Evolutionary conservation across 2,797 vertebrate genomes (phyloP).

Genomic region (Falco columbarius): DNA sequence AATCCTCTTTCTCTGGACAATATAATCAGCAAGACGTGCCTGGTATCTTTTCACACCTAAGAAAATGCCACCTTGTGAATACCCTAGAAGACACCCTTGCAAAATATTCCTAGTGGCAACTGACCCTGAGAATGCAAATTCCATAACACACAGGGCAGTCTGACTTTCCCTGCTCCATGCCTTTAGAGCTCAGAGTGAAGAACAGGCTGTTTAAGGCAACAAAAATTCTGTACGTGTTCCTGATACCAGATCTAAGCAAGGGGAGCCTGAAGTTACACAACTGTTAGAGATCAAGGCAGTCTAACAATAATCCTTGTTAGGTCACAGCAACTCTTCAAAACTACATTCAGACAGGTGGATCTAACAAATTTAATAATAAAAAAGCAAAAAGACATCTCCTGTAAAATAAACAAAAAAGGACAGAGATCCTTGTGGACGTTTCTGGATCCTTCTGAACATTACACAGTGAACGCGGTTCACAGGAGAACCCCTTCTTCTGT

Average conservation of each 20-base stretch:
- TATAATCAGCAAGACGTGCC: background rate
- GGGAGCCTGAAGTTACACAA: background rate
- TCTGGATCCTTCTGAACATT: background rate
- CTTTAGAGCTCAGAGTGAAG: background rate
- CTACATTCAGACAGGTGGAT: too few relatives aligned
- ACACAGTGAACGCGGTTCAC: background rate
- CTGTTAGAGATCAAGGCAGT: background rate
- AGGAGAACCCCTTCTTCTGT: background rate
- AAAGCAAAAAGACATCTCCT: background rate
- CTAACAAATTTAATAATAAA: background rate
- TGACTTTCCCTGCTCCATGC: background rate
- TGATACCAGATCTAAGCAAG: background rate
- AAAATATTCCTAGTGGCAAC: background rate
- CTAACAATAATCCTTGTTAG: background rate
- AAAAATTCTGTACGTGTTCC: background rate
- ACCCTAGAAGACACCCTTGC: background rate
- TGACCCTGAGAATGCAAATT: background rate
- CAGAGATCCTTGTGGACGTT: background rate
- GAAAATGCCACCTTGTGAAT: background rate
- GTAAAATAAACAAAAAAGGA: background rate
- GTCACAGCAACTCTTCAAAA: background rate
- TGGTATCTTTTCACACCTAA: background rate
- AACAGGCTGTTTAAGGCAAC: background rate
- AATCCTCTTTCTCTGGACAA: background rate
- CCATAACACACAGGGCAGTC: background rate